Base-by-base conservation (phyloP, 2,888 invertebrate genomes). In the Drosophila kuntzei region DNA sequence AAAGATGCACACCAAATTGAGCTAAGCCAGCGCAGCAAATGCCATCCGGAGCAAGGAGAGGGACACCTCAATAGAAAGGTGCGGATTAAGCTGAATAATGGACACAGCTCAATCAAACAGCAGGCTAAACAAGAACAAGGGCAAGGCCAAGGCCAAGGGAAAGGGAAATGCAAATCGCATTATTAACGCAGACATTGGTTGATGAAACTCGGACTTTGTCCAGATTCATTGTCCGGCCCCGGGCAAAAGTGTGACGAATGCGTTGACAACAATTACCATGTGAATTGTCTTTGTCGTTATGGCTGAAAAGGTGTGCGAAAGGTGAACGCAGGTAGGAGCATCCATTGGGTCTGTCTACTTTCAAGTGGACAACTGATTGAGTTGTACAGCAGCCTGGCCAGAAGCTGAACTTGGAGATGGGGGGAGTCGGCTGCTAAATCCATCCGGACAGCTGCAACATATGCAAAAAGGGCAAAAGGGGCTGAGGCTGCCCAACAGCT, bases 91-190 rank as follows among this genome's bases (percentile, higher is more conserved):
- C 39, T 50, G 69, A 49, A 71, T 64, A 79, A 80, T 63, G 66
- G 76, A 51, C 70, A 71, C 76, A 74, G 62, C 83, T 87, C 86
- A 87, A 88, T 87, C 86, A 81, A 81, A 70, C 81, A 76, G 81
- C 83, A 76, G 83, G 80, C 75, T 64, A 72, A 77, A 69, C 76
- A 64, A 46, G 68, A 66, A 57, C 71, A 65, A 34, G 29, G 29
- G 8, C 51, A 47, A 46, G 32, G 47, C n/a, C 49, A 63, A 67
- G 29, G 22, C 0, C 18, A 44, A 60, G 36, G 25, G 59, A 76
- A 79, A 75, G 82, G 73, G 73, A 88, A 90, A 90, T 91, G 90
- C 89, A 90, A 90, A 91, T 90, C 91, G 90, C 85, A 90, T 91
- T 90, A 91, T 89, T 88, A 89, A 90, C 87, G 87, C 90, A 75